Percentiles rank a stretch among this genome's conserved stretches.
Conservation (phyloP, 1,140 invertebrate species). For the Agraylea sexmaculata region DNA sequence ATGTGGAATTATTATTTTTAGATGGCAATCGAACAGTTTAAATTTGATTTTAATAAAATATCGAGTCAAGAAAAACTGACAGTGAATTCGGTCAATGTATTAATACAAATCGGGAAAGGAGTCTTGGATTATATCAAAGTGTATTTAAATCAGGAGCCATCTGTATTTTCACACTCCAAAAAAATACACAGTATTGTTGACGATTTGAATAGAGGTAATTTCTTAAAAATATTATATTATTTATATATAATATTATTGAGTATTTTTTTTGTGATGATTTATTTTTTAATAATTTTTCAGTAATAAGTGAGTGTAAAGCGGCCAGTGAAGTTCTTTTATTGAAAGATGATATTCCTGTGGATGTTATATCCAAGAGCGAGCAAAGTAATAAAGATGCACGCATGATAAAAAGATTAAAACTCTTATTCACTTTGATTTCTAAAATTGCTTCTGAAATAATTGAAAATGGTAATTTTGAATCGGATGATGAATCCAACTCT, state of each 20-base stretch:
- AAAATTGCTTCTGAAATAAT: constrained; percentile 26
- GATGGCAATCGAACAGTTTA: constrained; percentile 33
- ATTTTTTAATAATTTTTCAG: too few relatives aligned
- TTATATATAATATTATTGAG: too few relatives aligned
- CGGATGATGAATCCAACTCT: constrained; percentile 22
- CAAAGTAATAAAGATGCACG: too few relatives aligned
- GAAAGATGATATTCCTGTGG: constrained; percentile 18
- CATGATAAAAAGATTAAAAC: constrained; percentile 29
- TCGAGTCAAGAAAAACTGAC: constrained; percentile 24
- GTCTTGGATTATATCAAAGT: constrained; percentile 28
- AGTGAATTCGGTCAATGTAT: constrained; percentile 22
- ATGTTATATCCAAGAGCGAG: constrained; percentile 26
- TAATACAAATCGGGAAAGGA: constrained; percentile 29
- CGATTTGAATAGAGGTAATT: constrained; percentile 30
- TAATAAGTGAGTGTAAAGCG: constrained; percentile 30
- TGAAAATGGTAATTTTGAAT: constrained; percentile 28
- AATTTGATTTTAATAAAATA: constrained; percentile 25
- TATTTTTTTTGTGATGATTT: too few relatives aligned
- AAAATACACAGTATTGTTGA: constrained; percentile 23
- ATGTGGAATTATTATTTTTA: constrained; percentile 12
- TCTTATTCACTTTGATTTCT: constrained; percentile 29
- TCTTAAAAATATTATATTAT: too few relatives aligned
- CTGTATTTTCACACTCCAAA: constrained; percentile 25
- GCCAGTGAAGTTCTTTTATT: constrained; percentile 30
- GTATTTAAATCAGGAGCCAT: constrained; percentile 28